Evolutionary conservation across 2,888 invertebrate genomes (phyloP).

Genomic region (Drosophila antonietae): DNA sequence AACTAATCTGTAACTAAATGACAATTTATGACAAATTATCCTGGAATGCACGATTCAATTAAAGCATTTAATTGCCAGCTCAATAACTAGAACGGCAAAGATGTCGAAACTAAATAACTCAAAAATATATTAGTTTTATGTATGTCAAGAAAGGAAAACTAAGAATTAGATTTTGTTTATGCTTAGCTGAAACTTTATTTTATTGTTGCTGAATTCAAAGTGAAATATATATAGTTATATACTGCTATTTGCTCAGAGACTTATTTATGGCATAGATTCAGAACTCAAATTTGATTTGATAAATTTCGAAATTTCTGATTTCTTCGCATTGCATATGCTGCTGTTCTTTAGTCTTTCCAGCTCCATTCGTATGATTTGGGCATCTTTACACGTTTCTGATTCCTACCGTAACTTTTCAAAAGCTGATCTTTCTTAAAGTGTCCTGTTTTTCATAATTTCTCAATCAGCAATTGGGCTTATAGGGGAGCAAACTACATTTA

Average conservation of each 20-base stretch:
- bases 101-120: not conserved
- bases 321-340: not conserved
- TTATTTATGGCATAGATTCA: not conserved
- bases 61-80: not conserved
- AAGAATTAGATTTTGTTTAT: not conserved
- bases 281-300: not conserved
- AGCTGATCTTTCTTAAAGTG: not conserved
- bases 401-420: not conserved
- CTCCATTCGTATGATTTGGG: not conserved
- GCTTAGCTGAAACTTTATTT: not conserved
- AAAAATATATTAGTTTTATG: not conserved
- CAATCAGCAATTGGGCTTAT: not conserved
- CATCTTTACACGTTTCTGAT: not conserved
- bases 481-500: not conserved
- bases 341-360: not conserved
- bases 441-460: not conserved
- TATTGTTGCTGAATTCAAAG: not conserved
- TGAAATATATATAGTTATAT: not conserved
- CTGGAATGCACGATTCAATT: not conserved
- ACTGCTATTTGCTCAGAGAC: not conserved
- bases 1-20: slow-evolving; percentile 30
- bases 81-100: not conserved
- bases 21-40: slow-evolving; percentile 14
- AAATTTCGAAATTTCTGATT: not conserved
- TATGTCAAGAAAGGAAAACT: not conserved